A percentile compares a stretch with the other conserved stretches of the same genome.
Evolutionary conservation across 2,888 invertebrate species (phyloP).

Genomic region (Nematopogon swammerdamellus): DNA sequence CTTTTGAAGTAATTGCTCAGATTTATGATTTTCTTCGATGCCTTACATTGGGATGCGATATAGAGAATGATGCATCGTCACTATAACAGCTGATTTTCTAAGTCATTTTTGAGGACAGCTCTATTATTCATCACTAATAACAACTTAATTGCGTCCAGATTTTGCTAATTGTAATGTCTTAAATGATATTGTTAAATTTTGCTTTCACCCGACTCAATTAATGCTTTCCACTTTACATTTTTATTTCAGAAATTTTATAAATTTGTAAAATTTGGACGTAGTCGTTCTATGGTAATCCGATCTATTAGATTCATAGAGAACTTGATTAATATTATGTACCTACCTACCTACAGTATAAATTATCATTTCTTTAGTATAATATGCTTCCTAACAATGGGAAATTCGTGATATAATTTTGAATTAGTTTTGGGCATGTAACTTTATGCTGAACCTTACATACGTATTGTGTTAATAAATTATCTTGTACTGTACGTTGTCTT

Average conservation of each 20-base stretch:
- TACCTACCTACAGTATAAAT: slow-evolving; percentile 24
- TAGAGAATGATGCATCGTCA: slow-evolving; percentile 57
- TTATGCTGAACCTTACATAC: slow-evolving; percentile 36
- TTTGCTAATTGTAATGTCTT: background rate
- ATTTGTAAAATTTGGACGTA: background rate
- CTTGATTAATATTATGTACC: slow-evolving; percentile 27
- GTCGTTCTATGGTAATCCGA: slow-evolving; percentile 21
- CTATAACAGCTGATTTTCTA: slow-evolving; percentile 54
- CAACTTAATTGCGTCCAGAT: background rate
- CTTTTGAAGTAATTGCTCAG: slow-evolving; percentile 48
- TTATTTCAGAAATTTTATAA: too few relatives aligned
- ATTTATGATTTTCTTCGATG: slow-evolving; percentile 47
- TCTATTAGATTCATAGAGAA: slow-evolving; percentile 35
- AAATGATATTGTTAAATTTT: too few relatives aligned
- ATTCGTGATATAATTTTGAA: slow-evolving; percentile 26
- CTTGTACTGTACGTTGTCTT: slow-evolving; percentile 21
- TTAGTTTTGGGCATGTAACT: slow-evolving; percentile 54
- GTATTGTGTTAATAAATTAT: slow-evolving; percentile 30
- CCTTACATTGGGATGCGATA: slow-evolving; percentile 53
- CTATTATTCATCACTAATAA: slow-evolving; percentile 55
- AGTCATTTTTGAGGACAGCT: slow-evolving; percentile 52
- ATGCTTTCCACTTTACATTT: too few relatives aligned
- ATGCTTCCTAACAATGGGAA: slow-evolving; percentile 53
- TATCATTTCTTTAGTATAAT: slow-evolving; percentile 28
- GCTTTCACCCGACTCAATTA: too few relatives aligned